Conservation (phyloP, 2,888 invertebrate species). For the Laspeyria flexula region DNA sequence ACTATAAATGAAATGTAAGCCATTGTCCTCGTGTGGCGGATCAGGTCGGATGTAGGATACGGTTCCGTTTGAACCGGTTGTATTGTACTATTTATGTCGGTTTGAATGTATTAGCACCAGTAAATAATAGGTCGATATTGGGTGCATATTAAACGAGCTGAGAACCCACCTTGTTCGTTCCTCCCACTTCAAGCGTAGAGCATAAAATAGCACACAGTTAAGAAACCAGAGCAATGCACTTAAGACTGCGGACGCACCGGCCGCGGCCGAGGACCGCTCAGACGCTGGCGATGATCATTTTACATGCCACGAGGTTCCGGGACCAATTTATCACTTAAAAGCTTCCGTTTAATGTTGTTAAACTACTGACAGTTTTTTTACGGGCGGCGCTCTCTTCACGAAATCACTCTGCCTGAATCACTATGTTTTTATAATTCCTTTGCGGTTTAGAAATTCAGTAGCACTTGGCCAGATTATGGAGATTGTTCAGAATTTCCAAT, state of each 20-base stretch:
- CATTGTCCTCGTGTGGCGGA: constrained; percentile 19
- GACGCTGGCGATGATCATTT: constrained; percentile 75
- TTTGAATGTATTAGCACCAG: constrained; percentile 9
- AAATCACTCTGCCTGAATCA: constrained; percentile 51
- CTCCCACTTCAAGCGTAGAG: constrained; percentile 13
- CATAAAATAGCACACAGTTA: constrained; percentile 47
- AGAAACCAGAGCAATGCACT: constrained; percentile 76
- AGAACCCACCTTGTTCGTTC: constrained; percentile 23
- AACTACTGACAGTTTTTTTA: constrained; percentile 63
- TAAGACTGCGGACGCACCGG: constrained; percentile 50
- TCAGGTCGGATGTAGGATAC: constrained; percentile 10
- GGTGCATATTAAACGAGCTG: constrained; percentile 34
- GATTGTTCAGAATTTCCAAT: not conserved
- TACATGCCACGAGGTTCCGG: constrained; percentile 81
- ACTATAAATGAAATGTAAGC: constrained; percentile 15
- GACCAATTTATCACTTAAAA: constrained; percentile 84
- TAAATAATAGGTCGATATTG: not conserved
- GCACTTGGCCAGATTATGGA: not conserved
- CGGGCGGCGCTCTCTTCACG: constrained; percentile 56
- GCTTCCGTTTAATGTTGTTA: constrained; percentile 75
- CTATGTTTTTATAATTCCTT: not conserved
- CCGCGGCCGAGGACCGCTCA: constrained; percentile 58
- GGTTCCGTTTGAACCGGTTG: constrained; percentile 4
- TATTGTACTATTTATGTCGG: not conserved
- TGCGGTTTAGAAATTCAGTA: not conserved